phyloP scores from a whole-genome alignment of 2,888 invertebrate species.

The Chesias legatella region DNA sequence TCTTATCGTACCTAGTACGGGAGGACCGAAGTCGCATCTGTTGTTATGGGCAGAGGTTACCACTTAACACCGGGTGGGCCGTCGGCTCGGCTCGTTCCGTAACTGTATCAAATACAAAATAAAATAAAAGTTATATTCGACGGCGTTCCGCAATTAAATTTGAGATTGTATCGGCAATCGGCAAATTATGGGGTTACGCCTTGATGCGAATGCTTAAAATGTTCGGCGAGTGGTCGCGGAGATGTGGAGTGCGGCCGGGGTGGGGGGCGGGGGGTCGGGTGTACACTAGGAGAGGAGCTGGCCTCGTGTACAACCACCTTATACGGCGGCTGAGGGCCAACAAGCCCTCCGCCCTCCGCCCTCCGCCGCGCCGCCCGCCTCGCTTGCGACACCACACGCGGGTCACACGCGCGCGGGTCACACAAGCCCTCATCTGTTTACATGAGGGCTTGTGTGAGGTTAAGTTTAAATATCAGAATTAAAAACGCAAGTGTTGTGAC shows the following conservation, averaged over 20 bases:
- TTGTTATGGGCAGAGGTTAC: too few species aligned
- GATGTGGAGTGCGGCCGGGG: slow-evolving; percentile 31
- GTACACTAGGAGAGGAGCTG: slow-evolving; percentile 36
- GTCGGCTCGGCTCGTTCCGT: too few species aligned
- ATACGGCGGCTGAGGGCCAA: slow-evolving; percentile 66
- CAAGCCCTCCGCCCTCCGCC: slow-evolving; percentile 37
- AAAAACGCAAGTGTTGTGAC: slow-evolving; percentile 34
- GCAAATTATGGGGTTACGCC: slow-evolving; percentile 39
- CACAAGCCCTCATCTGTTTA: slow-evolving; percentile 62
- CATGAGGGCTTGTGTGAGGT: slow-evolving; percentile 37
- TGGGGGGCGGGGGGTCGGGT: slow-evolving; percentile 16
- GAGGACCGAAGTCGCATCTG: too few species aligned
- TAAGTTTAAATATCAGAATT: slow-evolving; percentile 45
- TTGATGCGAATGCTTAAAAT: slow-evolving; percentile 35
- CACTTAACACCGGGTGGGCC: too few species aligned
- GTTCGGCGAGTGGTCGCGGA: slow-evolving; percentile 42
- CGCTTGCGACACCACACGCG: slow-evolving; percentile 53
- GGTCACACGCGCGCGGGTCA: slow-evolving; percentile 62
- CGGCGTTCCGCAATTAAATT: slow-evolving; percentile 35
- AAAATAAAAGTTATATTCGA: too few species aligned
- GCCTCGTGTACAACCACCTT: slow-evolving; percentile 62
- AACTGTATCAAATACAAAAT: too few species aligned
- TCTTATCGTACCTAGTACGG: too few species aligned
- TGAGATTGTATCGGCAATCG: slow-evolving; percentile 35
- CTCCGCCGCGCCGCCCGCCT: slow-evolving; percentile 28